A percentile compares a stretch with the other conserved stretches of the same genome.
Evolutionary conservation across 2,797 vertebrate species (phyloP).

Genomic region (Mormyrops boulengeri): DNA sequence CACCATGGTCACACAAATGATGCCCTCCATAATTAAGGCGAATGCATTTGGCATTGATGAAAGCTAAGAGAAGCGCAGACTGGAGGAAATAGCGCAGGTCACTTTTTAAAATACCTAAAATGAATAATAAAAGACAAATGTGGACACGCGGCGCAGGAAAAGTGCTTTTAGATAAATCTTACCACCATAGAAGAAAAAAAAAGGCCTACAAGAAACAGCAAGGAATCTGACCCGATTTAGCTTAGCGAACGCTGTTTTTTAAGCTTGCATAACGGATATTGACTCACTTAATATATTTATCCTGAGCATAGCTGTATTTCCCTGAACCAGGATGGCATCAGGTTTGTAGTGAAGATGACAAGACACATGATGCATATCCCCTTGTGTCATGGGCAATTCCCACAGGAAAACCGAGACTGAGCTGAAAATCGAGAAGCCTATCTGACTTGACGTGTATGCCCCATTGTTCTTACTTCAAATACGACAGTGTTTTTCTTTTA

Average conservation of each 20-base stretch:
- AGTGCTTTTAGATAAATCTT: background rate
- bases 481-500: background rate
- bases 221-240: background rate
- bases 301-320: background rate
- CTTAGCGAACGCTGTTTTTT: background rate
- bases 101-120: background rate
- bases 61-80: background rate
- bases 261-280: background rate
- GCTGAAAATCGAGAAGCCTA: background rate
- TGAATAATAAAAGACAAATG: background rate
- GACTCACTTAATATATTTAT: background rate
- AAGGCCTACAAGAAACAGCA: background rate
- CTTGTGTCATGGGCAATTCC: background rate
- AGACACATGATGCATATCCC: background rate
- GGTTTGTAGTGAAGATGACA: background rate
- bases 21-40: background rate
- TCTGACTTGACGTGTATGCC: background rate
- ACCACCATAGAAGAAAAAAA: background rate
- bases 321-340: background rate
- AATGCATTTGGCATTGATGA: background rate
- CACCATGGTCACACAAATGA: background rate
- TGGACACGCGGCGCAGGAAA: background rate
- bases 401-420: background rate
- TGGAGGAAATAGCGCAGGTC: background rate
- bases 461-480: background rate